These are phyloP conservation scores for Misgurnus anguillicaudatus DNA, from an alignment of 2,113 vertebrate species.

Conservation along the genomic window DNA sequence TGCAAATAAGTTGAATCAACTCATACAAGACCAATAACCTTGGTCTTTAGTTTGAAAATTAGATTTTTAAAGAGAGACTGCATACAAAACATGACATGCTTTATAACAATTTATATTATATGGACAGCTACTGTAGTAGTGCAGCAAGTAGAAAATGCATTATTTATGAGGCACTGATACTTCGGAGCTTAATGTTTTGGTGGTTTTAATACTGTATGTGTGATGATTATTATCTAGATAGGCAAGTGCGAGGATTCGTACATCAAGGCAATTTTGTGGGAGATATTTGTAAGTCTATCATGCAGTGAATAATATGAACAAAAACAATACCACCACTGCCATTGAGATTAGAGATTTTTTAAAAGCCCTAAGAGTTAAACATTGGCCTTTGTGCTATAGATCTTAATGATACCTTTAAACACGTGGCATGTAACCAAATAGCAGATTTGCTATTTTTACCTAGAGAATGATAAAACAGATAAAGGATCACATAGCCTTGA, in stretches of 20 bases:
- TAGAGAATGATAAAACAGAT: too few species aligned
- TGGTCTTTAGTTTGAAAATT: neutral
- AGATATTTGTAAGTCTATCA: constrained; percentile 37
- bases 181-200: constrained; percentile 15
- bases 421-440: too few species aligned
- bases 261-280: neutral
- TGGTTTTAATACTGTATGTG: neutral
- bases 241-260: neutral
- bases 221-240: neutral
- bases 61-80: neutral
- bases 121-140: too few species aligned
- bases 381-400: too few species aligned
- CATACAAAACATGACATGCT: neutral
- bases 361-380: neutral
- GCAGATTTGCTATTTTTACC: too few species aligned
- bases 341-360: neutral
- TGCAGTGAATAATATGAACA: constrained; percentile 18
- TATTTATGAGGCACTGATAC: constrained; percentile 46
- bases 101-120: neutral
- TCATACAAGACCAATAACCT: neutral
- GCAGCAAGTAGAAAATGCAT: constrained; percentile 12
- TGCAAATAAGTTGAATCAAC: neutral
- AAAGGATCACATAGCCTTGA: too few species aligned
- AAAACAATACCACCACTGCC: too few species aligned
- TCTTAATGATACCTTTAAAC: too few species aligned